Conservation (phyloP, 1,140 invertebrate genomes). For the Drusus annulatus region DNA sequence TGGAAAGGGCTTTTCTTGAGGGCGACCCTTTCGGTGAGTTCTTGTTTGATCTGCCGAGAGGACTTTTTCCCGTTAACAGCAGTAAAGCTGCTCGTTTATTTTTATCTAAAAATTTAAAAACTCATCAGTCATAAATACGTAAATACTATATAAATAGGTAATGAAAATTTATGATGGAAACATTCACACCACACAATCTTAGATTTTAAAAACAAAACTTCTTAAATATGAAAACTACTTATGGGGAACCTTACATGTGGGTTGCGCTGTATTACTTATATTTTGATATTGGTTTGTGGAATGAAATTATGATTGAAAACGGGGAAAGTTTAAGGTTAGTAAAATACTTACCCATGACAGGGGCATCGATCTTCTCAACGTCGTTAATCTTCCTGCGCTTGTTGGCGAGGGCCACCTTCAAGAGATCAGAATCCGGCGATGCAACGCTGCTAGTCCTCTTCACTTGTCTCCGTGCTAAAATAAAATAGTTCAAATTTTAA, state of each 20-base stretch:
- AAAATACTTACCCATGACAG: constrained; percentile 46
- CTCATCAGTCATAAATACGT: neutral
- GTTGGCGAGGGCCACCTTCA: neutral
- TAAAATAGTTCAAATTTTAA: neutral
- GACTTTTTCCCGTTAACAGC: constrained; percentile 50
- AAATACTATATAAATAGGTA: neutral
- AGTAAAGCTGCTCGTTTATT: constrained; percentile 54
- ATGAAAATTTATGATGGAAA: too few relatives aligned
- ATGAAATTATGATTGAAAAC: too few relatives aligned
- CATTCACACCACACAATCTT: too few relatives aligned
- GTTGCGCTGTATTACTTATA: too few relatives aligned
- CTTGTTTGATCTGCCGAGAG: constrained; percentile 28
- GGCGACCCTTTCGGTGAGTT: constrained; percentile 27
- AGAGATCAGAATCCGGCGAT: constrained; percentile 1
- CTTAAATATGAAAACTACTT: too few relatives aligned
- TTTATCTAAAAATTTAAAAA: constrained; percentile 52
- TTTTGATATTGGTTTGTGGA: too few relatives aligned
- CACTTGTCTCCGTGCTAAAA: constrained; percentile 27
- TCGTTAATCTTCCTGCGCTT: constrained; percentile 50
- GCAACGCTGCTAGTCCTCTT: constrained; percentile 6
- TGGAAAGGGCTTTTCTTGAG: constrained; percentile 4
- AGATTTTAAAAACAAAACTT: too few relatives aligned
- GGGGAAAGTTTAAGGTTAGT: neutral
- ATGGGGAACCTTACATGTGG: too few relatives aligned
- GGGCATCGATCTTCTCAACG: constrained; percentile 53